These are phyloP conservation scores for Microplitis deprimator DNA, from an alignment of 2,888 invertebrate species.

Conservation along the genomic window DNA sequence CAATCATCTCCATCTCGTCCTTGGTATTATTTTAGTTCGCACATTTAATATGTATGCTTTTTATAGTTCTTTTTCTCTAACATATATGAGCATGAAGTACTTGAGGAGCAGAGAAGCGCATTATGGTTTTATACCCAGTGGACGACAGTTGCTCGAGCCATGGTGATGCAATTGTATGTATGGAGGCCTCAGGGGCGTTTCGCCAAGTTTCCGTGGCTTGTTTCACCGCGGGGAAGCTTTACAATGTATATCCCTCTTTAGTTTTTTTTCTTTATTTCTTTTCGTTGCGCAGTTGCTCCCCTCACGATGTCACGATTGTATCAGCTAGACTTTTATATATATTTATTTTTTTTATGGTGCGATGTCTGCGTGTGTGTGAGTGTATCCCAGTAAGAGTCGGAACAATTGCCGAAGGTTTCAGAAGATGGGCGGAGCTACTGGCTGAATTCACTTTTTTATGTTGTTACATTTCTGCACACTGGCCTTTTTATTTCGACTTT, in stretches of 20 bases:
- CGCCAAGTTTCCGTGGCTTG: constrained; percentile 43
- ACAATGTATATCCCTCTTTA: constrained; percentile 26
- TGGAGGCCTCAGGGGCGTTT: constrained; percentile 57
- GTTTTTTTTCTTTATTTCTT: constrained; percentile 44
- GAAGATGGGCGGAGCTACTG: background rate
- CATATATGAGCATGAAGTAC: no score
- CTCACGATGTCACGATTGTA: constrained; percentile 31
- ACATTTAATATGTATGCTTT: background rate
- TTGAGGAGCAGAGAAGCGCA: constrained; percentile 1
- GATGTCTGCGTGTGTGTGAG: background rate
- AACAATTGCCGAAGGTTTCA: constrained; percentile 57
- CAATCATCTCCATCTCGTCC: constrained; percentile 4
- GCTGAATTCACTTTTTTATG: background rate
- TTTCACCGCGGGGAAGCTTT: constrained; percentile 43
- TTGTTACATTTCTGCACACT: constrained; percentile 1
- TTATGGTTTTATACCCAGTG: constrained; percentile 53
- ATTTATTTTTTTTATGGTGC: background rate
- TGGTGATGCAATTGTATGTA: constrained; percentile 51
- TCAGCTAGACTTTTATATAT: constrained; percentile 58
- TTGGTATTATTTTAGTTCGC: background rate
- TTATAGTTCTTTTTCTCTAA: no score
- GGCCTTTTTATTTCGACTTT: background rate
- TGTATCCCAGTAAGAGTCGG: constrained; percentile 43
- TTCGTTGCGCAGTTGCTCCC: constrained; percentile 44
- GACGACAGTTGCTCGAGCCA: constrained; percentile 60